A percentile compares a stretch with the other conserved stretches of the same genome.
phyloP scores from a whole-genome alignment of 2,888 invertebrate genomes.

The Eristalis intricaria region DNA sequence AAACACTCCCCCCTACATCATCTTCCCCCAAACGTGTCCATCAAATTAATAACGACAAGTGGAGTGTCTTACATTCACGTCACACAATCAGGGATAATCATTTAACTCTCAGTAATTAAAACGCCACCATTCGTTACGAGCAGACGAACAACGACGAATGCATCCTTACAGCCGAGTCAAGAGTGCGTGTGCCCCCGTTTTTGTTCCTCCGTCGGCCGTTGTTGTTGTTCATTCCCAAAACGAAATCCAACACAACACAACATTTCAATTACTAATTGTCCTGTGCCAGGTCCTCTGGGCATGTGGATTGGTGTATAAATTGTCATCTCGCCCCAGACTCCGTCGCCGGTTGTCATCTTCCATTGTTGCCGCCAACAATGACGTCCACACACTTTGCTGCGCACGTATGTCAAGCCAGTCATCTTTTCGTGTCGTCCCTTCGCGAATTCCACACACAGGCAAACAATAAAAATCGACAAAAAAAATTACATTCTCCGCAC shows the following conservation, averaged over 20 bases:
- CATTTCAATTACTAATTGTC: conserved; percentile 72
- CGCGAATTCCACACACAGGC: conserved; percentile 45
- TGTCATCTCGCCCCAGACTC: conserved; percentile 44
- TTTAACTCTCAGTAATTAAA: conserved; percentile 71
- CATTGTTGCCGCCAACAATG: conserved; percentile 31
- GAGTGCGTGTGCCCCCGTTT: conserved; percentile 66
- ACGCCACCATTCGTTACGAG: conserved; percentile 67
- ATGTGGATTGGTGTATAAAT: conserved; percentile 27
- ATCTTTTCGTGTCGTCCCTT: conserved; percentile 33
- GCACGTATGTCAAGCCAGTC: conserved; percentile 56
- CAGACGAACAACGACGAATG: neutral
- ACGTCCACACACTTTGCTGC: conserved; percentile 63
- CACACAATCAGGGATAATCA: conserved; percentile 57
- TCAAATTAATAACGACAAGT: conserved; percentile 70
- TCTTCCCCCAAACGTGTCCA: conserved; percentile 45
- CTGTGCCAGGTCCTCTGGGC: conserved; percentile 23
- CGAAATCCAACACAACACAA: conserved; percentile 43
- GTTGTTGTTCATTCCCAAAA: conserved; percentile 15
- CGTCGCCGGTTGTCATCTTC: conserved; percentile 9
- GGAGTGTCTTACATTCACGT: conserved; percentile 12
- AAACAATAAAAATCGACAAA: conserved; percentile 63
- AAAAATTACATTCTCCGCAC: conserved; percentile 50
- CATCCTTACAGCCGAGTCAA: conserved; percentile 61
- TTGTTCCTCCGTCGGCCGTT: neutral
- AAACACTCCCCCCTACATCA: conserved; percentile 29